These are phyloP conservation scores for Melipona quadrifasciata DNA, from an alignment of 1,140 invertebrate species.

Conservation along the genomic window DNA sequence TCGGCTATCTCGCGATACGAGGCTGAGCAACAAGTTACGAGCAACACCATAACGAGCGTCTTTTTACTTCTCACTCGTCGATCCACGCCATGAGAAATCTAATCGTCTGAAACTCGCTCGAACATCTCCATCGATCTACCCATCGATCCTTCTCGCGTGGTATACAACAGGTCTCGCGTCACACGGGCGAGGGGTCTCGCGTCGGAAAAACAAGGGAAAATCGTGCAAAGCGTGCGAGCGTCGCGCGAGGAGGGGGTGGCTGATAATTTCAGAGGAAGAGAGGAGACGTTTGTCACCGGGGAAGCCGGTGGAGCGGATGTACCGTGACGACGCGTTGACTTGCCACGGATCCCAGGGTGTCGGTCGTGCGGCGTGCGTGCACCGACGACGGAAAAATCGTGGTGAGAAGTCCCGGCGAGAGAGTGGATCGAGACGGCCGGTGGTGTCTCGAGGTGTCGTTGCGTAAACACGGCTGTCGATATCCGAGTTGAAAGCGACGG, in stretches of 20 bases:
- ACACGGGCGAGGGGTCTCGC: too few relatives aligned
- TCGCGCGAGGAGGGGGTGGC: too few relatives aligned
- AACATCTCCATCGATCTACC: neutral
- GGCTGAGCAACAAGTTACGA: constrained; percentile 64
- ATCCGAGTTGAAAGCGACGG: constrained; percentile 24
- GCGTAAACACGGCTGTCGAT: constrained; percentile 54
- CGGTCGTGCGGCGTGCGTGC: neutral
- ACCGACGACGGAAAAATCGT: neutral
- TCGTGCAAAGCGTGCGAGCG: too few relatives aligned
- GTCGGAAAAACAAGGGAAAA: too few relatives aligned
- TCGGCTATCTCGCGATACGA: constrained; percentile 26
- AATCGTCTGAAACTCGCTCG: neutral
- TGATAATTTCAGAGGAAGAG: neutral
- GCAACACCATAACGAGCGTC: constrained; percentile 57
- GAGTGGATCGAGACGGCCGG: neutral
- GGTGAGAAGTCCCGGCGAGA: neutral
- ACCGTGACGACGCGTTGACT: neutral
- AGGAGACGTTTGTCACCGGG: neutral
- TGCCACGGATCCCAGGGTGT: neutral
- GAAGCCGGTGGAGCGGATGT: neutral
- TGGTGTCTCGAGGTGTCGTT: constrained; percentile 4
- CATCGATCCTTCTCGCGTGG: neutral
- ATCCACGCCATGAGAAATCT: neutral
- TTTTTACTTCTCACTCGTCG: constrained; percentile 17
- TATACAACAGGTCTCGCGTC: neutral